A percentile compares a stretch with the other conserved stretches of the same genome.
Conservation (phyloP, 2,888 invertebrate genomes). For the Stomorhina lunata region DNA sequence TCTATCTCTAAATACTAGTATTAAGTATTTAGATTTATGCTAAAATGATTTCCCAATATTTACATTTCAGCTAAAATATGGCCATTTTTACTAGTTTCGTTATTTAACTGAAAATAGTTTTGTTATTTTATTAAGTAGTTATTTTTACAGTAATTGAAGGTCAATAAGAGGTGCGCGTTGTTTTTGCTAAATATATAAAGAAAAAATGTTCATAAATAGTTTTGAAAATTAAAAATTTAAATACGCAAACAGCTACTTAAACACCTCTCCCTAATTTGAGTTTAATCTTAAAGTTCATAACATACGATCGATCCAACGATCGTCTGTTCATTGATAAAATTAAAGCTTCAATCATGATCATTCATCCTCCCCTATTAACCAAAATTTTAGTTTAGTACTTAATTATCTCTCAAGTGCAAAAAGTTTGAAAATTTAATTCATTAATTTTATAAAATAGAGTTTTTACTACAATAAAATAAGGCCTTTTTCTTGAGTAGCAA, state of each 20-base stretch:
- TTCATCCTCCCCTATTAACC: too few relatives aligned
- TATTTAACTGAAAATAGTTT: neutral
- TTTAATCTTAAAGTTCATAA: neutral
- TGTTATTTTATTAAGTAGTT: neutral
- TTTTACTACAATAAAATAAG: too few relatives aligned
- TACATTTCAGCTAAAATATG: conserved; percentile 14
- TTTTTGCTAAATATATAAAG: neutral
- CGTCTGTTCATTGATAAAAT: too few relatives aligned
- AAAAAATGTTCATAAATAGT: too few relatives aligned
- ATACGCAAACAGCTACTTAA: too few relatives aligned
- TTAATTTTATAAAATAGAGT: neutral
- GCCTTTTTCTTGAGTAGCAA: neutral
- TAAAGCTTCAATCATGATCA: neutral
- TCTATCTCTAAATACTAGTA: conserved; percentile 32
- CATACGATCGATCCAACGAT: neutral
- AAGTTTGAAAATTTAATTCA: neutral
- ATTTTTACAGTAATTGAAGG: conserved; percentile 34
- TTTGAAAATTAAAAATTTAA: too few relatives aligned
- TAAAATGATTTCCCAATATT: conserved; percentile 56
- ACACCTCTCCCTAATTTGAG: neutral
- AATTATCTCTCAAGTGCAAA: too few relatives aligned
- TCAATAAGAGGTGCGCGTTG: conserved; percentile 9
- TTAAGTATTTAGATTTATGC: too few relatives aligned
- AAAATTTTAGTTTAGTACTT: too few relatives aligned
- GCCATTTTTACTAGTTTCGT: conserved; percentile 6